A percentile compares a stretch with the other conserved stretches of the same genome.
Evolutionary conservation across 2,888 invertebrate species (phyloP).

Genomic region (Erynnis tages): DNA sequence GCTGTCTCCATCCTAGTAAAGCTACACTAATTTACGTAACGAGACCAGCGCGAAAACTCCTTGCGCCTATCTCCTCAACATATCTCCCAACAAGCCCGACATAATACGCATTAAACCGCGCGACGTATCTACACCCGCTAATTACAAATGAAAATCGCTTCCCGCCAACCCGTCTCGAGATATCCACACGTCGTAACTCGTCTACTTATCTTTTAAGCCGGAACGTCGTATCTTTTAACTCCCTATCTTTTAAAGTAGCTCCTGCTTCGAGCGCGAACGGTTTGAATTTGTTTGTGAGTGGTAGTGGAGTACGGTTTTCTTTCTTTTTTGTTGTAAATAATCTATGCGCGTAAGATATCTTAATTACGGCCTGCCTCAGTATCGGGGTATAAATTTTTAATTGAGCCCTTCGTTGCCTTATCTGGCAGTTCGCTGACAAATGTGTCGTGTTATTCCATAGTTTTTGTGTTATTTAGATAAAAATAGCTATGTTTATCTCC

Average conservation of each 20-base stretch:
- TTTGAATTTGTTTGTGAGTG: neutral
- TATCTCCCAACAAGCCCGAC: conserved; percentile 20
- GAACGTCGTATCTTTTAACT: conserved; percentile 11
- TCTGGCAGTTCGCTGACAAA: conserved; percentile 38
- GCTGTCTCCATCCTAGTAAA: too few relatives aligned
- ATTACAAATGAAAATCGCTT: conserved; percentile 45
- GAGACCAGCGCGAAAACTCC: neutral
- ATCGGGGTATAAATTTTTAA: conserved; percentile 41
- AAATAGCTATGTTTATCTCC: conserved; percentile 21
- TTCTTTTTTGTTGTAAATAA: conserved; percentile 26
- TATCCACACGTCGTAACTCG: conserved; percentile 47
- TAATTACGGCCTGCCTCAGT: conserved; percentile 38
- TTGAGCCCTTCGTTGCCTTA: conserved; percentile 37
- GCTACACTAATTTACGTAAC: neutral
- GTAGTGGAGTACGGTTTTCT: neutral
- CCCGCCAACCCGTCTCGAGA: conserved; percentile 42
- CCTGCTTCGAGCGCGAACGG: neutral
- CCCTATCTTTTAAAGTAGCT: neutral
- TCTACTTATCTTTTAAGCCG: conserved; percentile 20
- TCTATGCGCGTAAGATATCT: conserved; percentile 41
- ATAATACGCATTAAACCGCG: conserved; percentile 32
- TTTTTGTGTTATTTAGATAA: conserved; percentile 26
- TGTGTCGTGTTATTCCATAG: conserved; percentile 35
- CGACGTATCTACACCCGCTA: conserved; percentile 40
- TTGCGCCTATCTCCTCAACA: conserved; percentile 3